phyloP scores from a whole-genome alignment of 1,140 invertebrate genomes.

The Zaprionus camerounensis region DNA sequence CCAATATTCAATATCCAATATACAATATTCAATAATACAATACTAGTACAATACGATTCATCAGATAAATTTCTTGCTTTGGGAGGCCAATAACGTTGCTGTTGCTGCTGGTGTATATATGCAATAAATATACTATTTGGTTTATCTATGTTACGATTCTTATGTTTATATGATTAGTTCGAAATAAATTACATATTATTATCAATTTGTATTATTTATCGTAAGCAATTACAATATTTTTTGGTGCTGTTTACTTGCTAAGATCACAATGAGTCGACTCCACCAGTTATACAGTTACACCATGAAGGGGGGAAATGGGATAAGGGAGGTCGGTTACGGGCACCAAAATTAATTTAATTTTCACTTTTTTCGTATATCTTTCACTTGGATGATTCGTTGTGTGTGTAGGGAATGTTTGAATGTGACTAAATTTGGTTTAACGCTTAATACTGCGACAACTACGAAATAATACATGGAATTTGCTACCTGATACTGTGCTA shows the following conservation, averaged over 20 bases:
- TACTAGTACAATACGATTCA: constrained; percentile 28
- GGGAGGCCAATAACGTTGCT: constrained; percentile 5
- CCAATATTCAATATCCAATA: constrained; percentile 17
- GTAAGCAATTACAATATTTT: constrained; percentile 9
- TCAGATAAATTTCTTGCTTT: constrained; percentile 5
- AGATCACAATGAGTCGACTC: constrained; percentile 60
- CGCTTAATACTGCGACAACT: constrained; percentile 72
- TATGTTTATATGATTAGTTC: constrained; percentile 25
- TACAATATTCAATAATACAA: constrained; percentile 6
- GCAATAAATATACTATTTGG: constrained; percentile 39
- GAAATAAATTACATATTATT: constrained; percentile 12
- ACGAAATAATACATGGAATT: constrained; percentile 41
- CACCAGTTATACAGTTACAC: constrained; percentile 28
- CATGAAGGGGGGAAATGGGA: background rate
- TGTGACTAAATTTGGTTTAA: constrained; percentile 68
- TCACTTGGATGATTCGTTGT: constrained; percentile 10
- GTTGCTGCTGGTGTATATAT: constrained; percentile 6
- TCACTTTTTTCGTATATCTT: constrained; percentile 17
- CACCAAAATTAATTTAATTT: constrained; percentile 2
- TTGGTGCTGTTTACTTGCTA: constrained; percentile 55
- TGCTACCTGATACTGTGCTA: constrained; percentile 10
- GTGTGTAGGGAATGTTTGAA: constrained; percentile 24
- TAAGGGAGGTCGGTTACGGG: background rate
- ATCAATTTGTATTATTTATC: constrained; percentile 22
- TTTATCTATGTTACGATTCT: constrained; percentile 28